Evolutionary conservation across 2,888 invertebrate genomes (phyloP).

Genomic region (Protodeltote pygarga): DNA sequence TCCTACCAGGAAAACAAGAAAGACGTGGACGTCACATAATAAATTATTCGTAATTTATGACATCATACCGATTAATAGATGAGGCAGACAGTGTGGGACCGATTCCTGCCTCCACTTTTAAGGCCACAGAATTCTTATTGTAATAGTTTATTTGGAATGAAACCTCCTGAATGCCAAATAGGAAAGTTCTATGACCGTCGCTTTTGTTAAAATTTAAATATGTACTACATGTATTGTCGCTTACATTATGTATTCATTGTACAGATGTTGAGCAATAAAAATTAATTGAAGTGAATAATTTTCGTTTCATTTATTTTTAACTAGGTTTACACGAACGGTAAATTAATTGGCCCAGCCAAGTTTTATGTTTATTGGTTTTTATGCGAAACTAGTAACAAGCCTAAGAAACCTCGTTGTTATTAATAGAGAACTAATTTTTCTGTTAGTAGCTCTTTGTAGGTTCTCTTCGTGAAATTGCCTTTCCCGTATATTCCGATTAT

Average conservation of each 20-base stretch:
- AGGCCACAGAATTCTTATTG: conserved; percentile 77
- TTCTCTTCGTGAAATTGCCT: too few species aligned
- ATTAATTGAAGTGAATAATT: conserved; percentile 51
- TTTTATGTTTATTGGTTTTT: neutral
- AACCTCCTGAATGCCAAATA: conserved; percentile 80
- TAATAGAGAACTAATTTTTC: too few species aligned
- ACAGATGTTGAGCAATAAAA: conserved; percentile 52
- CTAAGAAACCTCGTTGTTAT: too few species aligned
- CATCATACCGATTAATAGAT: conserved; percentile 68
- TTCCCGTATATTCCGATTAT: too few species aligned
- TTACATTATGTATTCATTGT: conserved; percentile 53
- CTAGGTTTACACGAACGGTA: neutral
- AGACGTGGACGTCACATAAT: conserved; percentile 27
- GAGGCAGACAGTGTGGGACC: conserved; percentile 82
- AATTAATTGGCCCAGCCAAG: conserved; percentile 7
- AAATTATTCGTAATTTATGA: conserved; percentile 61
- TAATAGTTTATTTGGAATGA: conserved; percentile 82
- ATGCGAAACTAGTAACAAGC: neutral
- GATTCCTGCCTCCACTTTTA: conserved; percentile 61
- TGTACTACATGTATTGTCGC: conserved; percentile 48
- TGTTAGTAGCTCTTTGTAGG: too few species aligned
- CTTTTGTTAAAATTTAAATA: conserved; percentile 59
- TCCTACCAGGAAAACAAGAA: conserved; percentile 12
- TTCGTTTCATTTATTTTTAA: conserved; percentile 33
- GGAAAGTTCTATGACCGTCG: conserved; percentile 79